Evolutionary conservation across 2,888 invertebrate genomes (phyloP), one percentile per base, ranked within the genome.

Genomic region (Hypomecis atomaria): DNA sequence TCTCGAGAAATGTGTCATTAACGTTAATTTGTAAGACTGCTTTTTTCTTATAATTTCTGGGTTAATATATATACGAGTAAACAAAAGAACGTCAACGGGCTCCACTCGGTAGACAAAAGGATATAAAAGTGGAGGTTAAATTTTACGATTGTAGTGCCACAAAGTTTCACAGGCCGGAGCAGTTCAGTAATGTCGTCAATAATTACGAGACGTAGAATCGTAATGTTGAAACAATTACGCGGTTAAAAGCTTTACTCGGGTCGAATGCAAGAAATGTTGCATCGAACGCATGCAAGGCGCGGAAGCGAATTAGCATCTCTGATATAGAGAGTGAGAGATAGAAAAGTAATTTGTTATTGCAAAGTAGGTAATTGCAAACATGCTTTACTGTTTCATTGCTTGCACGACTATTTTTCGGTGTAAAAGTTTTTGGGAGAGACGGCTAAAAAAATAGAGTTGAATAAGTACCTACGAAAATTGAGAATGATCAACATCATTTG

Each of bases 1-100:
- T 84, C 82, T 78, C 82, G 80, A 87, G 85, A 85, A 87, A 90
- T 91, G 84, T 91, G 90, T 90, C 91, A 91, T 91, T 90, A 91
- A 85, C 85, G 86, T 89, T 91, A 87, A 90, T 90, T 89, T 85
- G 77, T 85, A 86, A 84, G 82, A 88, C 87, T 87, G 77, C 82
- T 82, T 79, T 79, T 85, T 85, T 85, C 82, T 78, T 76, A 76
- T 81, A 77, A 83, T 82, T 83, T 76, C 69, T 69, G 70, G 54
- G 63, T 68, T 79, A 77, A 72, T 71, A 73, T 71, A 77, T 77
- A 3, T 23, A 23, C 23, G 23, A 23, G 23, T 2, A 78, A 76
- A 82, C 75, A 78, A 79, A 76, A 75, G 71, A 73, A 71, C 71
- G 67, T 69, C 38, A 56, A 44, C 59, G 44, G 62, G 66, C 65